Conservation (phyloP, 2,888 invertebrate genomes). For the Cerceris ruficornis region DNA sequence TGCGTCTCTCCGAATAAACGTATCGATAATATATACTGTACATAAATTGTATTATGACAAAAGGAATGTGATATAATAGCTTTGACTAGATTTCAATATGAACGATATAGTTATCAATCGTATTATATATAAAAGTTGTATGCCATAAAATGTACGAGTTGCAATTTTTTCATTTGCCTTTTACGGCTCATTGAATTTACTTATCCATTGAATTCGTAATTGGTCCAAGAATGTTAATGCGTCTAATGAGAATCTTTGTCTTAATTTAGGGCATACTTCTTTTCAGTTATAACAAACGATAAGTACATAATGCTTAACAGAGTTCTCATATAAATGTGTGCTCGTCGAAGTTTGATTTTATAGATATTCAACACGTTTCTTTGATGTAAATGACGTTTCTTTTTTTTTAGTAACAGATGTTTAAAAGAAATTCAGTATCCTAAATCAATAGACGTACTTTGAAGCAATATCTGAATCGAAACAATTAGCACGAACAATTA, state of each 20-base stretch:
- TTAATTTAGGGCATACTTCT: slow-evolving; percentile 43
- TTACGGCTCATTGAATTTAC: slow-evolving; percentile 30
- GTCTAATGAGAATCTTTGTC: slow-evolving; percentile 71
- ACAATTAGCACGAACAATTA: slow-evolving; percentile 10
- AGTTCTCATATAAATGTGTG: slow-evolving; percentile 15
- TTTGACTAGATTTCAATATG: slow-evolving; percentile 62
- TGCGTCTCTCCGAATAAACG: slow-evolving; percentile 30
- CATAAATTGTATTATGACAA: slow-evolving; percentile 42
- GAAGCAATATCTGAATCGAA: not conserved
- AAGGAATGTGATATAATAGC: slow-evolving; percentile 48
- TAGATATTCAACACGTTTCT: slow-evolving; percentile 14
- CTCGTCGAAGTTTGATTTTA: not conserved
- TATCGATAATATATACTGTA: slow-evolving; percentile 20
- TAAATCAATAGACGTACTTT: not conserved
- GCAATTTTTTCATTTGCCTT: slow-evolving; percentile 15
- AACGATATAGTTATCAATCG: slow-evolving; percentile 40
- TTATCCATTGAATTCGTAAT: slow-evolving; percentile 59
- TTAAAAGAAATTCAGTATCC: too few relatives aligned
- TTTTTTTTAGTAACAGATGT: not conserved
- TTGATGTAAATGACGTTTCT: not conserved
- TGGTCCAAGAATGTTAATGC: slow-evolving; percentile 73
- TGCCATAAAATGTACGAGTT: slow-evolving; percentile 37
- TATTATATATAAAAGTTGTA: slow-evolving; percentile 56
- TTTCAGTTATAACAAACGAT: slow-evolving; percentile 41
- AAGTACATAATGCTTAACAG: slow-evolving; percentile 57